Conservation (phyloP, 2,113 vertebrate species). For the Dendrocopos noguchii region DNA sequence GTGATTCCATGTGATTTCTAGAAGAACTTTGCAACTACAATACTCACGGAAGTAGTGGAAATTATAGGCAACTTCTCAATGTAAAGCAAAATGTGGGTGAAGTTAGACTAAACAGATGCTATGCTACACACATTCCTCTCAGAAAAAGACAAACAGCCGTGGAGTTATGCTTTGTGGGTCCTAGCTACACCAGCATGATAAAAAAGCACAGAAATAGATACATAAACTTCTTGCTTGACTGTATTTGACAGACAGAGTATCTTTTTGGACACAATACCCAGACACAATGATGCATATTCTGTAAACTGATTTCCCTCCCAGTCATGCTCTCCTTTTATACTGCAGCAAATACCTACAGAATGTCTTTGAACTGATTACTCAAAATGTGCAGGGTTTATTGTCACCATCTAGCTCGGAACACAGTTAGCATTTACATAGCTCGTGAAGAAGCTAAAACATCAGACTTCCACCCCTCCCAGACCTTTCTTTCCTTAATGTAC, state of each 20-base stretch:
- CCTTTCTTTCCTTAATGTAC: not conserved
- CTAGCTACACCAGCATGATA: not conserved
- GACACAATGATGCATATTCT: not conserved
- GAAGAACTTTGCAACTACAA: not conserved
- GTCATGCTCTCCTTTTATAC: not conserved
- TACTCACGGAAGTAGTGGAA: not conserved
- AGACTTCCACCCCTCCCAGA: not conserved
- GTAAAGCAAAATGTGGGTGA: not conserved
- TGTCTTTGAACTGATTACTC: not conserved
- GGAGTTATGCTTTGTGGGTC: not conserved
- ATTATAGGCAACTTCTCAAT: not conserved
- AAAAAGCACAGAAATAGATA: not conserved
- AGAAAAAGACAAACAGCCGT: not conserved
- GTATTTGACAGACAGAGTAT: not conserved
- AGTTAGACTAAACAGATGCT: not conserved
- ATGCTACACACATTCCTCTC: not conserved
- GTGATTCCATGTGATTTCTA: not conserved
- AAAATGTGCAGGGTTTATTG: not conserved
- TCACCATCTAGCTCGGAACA: not conserved
- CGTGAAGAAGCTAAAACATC: not conserved
- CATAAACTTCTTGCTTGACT: not conserved
- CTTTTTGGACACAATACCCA: not conserved
- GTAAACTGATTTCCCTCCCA: not conserved
- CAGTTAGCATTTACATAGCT: not conserved
- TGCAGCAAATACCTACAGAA: not conserved